Base-by-base conservation (phyloP, 2,113 vertebrate species). In the Leptosomus discolor region DNA sequence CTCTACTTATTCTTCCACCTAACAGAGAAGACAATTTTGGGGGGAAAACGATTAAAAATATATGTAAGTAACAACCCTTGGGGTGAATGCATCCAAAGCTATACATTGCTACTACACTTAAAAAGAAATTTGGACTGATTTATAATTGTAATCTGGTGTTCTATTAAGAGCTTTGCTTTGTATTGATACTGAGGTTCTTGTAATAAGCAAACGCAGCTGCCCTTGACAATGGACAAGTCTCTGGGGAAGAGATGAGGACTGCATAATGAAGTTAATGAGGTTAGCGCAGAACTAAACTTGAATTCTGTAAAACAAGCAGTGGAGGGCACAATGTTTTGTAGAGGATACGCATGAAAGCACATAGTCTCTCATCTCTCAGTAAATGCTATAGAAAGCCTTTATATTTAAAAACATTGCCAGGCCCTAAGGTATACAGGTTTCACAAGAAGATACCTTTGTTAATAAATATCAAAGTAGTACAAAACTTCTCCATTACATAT, bases 171-270 rank as follows among this genome's bases (percentile, higher is more conserved):
- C 85, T 95, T 75, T 95, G 73, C 67, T 90, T 93, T 97, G 67
- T 77, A 95, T 81, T 86, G 84, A 86, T 84, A 97, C 90, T 54
- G 78, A 84, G 43, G 57, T 88, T 96, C 91, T 95, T 94, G 63
- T 94, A 97, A 96, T 81, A 93, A 96, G 92, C 85, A 95, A 96
- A 95, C 73, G 91, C 97, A 97, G 95, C 91, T 97, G 96, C 95
- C 94, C 78, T 94, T 97, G 96, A 97, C 94, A 95, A 97, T 95
- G 90, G 91, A 36, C 73, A 82, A 92, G 88, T 94, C 96, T 90
- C 96, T 63, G 41, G 78, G 78, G 96, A 94, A 67, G 73, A 83
- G 69, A 81, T 51, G 87, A 80, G 32, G 78, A 70, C 43, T 92
- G 69, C 65, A 78, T 85, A 92, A 96, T 88, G 85, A 92, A 77